Conservation (phyloP, 1,140 invertebrate species). For the Bombus vancouverensis region DNA sequence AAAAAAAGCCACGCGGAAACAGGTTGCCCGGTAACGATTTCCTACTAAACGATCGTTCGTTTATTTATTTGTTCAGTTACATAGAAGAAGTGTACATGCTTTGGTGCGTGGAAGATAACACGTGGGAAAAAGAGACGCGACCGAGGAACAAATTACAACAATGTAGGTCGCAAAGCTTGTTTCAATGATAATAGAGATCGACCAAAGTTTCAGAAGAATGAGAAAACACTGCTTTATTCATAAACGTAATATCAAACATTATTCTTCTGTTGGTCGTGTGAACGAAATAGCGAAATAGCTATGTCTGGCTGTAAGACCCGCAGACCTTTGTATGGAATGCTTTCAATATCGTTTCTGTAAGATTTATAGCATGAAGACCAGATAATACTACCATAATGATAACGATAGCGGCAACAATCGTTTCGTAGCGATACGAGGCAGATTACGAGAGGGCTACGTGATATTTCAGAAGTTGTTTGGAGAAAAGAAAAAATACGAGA, state of each 20-base stretch:
- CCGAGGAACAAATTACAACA: too few species aligned
- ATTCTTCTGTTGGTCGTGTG: too few species aligned
- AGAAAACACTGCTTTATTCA: too few species aligned
- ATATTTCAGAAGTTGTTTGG: neutral
- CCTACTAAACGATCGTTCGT: neutral
- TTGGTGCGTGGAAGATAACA: neutral
- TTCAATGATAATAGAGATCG: too few species aligned
- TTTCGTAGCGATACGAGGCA: neutral
- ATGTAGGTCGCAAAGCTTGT: too few species aligned
- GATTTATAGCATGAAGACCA: neutral
- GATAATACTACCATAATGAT: constrained; percentile 13
- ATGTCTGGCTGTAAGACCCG: too few species aligned
- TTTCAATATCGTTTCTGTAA: neutral
- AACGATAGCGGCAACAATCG: constrained; percentile 9
- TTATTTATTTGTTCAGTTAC: neutral
- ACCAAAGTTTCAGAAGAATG: too few species aligned
- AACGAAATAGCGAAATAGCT: too few species aligned
- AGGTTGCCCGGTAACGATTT: too few species aligned
- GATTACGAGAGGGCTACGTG: neutral
- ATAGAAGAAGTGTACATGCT: neutral
- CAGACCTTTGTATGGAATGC: too few species aligned
- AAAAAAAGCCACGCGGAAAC: too few species aligned
- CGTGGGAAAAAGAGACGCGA: neutral
- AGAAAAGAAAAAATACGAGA: neutral
- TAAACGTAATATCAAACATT: too few species aligned